Percentiles rank a stretch among this genome's conserved stretches.
These are phyloP conservation scores for Thera obeliscata DNA, from an alignment of 2,888 invertebrate genomes.

Conservation along the genomic window DNA sequence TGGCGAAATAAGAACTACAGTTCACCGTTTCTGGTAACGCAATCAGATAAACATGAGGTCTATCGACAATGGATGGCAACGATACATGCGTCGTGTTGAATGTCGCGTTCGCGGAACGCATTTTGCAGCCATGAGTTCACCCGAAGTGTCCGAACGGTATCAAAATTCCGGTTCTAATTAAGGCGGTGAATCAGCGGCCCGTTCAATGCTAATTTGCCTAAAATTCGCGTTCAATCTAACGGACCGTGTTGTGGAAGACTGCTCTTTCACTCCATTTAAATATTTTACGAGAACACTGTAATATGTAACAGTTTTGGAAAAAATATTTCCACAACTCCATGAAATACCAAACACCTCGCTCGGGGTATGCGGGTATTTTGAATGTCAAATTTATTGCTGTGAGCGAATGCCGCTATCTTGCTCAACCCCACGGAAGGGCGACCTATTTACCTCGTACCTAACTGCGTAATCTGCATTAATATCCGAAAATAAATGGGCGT, in stretches of 20 bases:
- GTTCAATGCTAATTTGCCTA: constrained; percentile 68
- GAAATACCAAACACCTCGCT: constrained; percentile 13
- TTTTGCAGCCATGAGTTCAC: constrained; percentile 61
- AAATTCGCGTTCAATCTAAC: constrained; percentile 69
- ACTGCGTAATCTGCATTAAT: constrained; percentile 63
- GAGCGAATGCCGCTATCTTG: constrained; percentile 60
- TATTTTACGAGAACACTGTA: constrained; percentile 16
- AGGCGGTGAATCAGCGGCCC: constrained; percentile 70
- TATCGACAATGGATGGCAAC: constrained; percentile 50
- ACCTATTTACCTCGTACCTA: constrained; percentile 60
- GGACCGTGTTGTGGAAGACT: constrained; percentile 53
- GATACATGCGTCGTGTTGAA: constrained; percentile 61
- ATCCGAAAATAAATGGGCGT: constrained; percentile 56
- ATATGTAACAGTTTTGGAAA: constrained; percentile 22
- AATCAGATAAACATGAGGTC: constrained; percentile 41
- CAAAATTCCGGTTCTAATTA: constrained; percentile 76
- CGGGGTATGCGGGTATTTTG: constrained; percentile 44
- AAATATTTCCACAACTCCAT: constrained; percentile 15
- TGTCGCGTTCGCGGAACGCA: constrained; percentile 71
- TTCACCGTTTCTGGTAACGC: constrained; percentile 39
- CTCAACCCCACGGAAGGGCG: constrained; percentile 60
- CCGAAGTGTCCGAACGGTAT: constrained; percentile 68
- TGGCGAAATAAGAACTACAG: constrained; percentile 44
- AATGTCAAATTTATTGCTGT: constrained; percentile 57
- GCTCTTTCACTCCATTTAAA: constrained; percentile 45